A percentile compares a stretch with the other conserved stretches of the same genome.
These are phyloP conservation scores for Sardina pilchardus DNA, from an alignment of 2,113 vertebrate genomes.

Conservation along the genomic window DNA sequence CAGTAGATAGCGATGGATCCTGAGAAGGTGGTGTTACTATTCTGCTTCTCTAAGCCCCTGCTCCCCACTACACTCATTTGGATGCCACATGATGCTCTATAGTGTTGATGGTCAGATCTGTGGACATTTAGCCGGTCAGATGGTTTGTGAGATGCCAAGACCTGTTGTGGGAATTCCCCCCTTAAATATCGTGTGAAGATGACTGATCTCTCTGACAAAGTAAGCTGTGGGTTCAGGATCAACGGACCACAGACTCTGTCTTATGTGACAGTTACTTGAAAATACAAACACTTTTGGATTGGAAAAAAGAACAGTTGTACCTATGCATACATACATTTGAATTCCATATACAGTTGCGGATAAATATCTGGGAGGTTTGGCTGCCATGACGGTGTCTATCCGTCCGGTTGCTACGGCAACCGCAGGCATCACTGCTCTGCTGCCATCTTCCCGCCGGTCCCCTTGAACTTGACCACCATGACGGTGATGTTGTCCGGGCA, in stretches of 20 bases:
- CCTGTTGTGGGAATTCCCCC: not conserved
- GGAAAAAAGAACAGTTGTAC: slow-evolving; percentile 49
- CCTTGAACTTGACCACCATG: slow-evolving; percentile 98
- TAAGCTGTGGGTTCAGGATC: not conserved
- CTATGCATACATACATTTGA: slow-evolving; percentile 48
- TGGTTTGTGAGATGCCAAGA: not conserved
- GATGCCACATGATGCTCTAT: not conserved
- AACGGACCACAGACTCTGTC: not conserved
- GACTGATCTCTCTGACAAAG: not conserved
- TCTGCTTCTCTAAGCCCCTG: too few species aligned
- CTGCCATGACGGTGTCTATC: not conserved
- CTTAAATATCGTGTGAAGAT: not conserved
- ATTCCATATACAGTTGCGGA: slow-evolving; percentile 45
- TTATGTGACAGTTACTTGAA: slow-evolving; percentile 31
- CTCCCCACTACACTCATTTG: not conserved
- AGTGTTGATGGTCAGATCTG: not conserved
- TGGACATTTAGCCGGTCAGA: not conserved
- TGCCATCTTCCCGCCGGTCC: slow-evolving; percentile 78
- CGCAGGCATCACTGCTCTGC: slow-evolving; percentile 76
- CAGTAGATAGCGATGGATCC: too few species aligned
- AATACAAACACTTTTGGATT: slow-evolving; percentile 59
- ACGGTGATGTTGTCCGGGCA: slow-evolving; percentile 98
- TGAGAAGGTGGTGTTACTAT: too few species aligned
- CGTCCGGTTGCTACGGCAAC: not conserved
- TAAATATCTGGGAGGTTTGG: not conserved